Evolutionary conservation across 2,797 vertebrate species (phyloP), one percentile per base, ranked within the genome.

Genomic region (Oreochromis grahami): DNA sequence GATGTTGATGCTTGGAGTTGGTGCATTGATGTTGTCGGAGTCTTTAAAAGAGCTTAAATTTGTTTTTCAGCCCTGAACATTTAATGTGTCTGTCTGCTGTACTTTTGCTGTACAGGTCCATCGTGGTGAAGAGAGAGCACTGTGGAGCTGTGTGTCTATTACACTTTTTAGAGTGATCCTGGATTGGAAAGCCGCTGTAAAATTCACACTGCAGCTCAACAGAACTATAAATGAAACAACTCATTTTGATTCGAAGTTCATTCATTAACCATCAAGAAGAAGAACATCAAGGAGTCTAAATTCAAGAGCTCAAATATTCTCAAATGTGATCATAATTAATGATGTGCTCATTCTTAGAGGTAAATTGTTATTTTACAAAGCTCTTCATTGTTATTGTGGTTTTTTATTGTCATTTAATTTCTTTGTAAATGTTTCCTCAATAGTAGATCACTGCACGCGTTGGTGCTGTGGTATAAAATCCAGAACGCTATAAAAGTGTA

Each of bases 331-430:
- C 4, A 70, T 70, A 70, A 26, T 70, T 70, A 26, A 26, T 26
- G 15, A 2, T 26, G 21, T 17, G 4, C 24, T 17, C 41, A 19
- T 26, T 70, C 41, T 7, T 29, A 26, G 24, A 9, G 0, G 24
- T 19, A 1, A 29, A 19, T 45, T 45, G 19, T 72, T 29, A 48
- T 17, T 72, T 72, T 45, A 45, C 41, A 45, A 72, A 72, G 21
- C 15, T 48, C 24, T 19, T 38, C 0, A 0, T 0, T 41, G 4
- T 45, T 48, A 29, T 29, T 48, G 5, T 10, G 6, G 3, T 12
- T 48, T 58, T 68, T 68, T 21, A 63, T n/a, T 63, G 19, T 65
- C 1, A 68, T 43, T 41, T 48, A 29, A 72, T 72, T 45, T 72
- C 41, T 72, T 17, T 32, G 15, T 48, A 4, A 72, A 72, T 72